Percentiles rank a stretch among this genome's conserved stretches.
phyloP scores from a whole-genome alignment of 2,888 invertebrate species.

The Tetragnatha montana region DNA sequence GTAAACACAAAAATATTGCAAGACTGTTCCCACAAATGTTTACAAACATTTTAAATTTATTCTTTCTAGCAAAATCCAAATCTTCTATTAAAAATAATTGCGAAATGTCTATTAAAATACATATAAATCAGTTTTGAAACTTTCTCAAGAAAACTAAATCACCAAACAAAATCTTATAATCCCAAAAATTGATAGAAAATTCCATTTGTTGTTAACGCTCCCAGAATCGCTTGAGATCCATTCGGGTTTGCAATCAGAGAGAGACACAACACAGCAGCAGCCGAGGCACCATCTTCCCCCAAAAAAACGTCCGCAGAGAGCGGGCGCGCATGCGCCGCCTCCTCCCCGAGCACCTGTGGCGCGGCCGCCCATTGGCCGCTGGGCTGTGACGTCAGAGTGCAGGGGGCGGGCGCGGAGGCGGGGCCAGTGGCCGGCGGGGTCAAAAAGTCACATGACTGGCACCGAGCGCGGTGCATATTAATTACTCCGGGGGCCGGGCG shows the following conservation, averaged over 20 bases:
- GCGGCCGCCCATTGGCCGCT: slow-evolving; percentile 67
- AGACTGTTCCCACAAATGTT: too few relatives aligned
- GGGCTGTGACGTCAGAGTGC: slow-evolving; percentile 56
- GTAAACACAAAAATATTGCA: too few relatives aligned
- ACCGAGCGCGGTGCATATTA: slow-evolving; percentile 70
- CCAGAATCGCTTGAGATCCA: neutral
- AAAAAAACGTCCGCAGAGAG: neutral
- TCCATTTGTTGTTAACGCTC: neutral
- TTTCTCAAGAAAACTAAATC: too few relatives aligned
- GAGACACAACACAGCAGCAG: too few relatives aligned
- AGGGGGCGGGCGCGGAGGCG: slow-evolving; percentile 51
- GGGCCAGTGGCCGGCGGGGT: slow-evolving; percentile 59
- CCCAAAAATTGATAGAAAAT: neutral
- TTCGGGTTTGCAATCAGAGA: too few relatives aligned
- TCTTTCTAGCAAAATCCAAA: too few relatives aligned
- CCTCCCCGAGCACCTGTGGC: slow-evolving; percentile 63
- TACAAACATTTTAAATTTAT: too few relatives aligned
- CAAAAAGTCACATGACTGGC: slow-evolving; percentile 72
- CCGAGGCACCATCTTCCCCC: neutral
- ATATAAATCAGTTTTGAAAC: too few relatives aligned
- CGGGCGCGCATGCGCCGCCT: slow-evolving; percentile 51
- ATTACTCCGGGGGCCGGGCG: slow-evolving; percentile 69
- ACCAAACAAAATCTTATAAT: too few relatives aligned
- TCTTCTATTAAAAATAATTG: too few relatives aligned
- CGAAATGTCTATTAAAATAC: too few relatives aligned